phyloP scores from a whole-genome alignment of 2,113 vertebrate species.

The Erythrocercus mccallii region DNA sequence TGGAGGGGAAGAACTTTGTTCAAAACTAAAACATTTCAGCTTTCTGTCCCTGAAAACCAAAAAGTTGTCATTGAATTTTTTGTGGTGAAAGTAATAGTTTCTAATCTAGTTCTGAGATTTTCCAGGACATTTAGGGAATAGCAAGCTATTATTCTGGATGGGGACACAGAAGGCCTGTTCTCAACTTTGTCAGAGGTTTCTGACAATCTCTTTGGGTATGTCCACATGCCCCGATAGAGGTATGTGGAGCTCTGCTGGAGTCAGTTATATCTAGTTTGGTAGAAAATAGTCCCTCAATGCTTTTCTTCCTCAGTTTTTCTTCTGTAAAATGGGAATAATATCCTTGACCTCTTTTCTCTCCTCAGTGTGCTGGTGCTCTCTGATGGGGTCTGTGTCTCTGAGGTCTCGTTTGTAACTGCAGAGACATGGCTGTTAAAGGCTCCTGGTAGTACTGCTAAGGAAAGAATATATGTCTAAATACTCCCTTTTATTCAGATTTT shows the following conservation, averaged over 20 bases:
- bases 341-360: neutral
- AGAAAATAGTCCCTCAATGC: neutral
- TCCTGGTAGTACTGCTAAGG: neutral
- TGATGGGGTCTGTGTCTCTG: neutral
- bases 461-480: constrained; percentile 6
- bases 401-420: neutral
- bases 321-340: neutral
- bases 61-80: constrained; percentile 49
- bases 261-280: neutral
- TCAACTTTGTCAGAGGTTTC: neutral
- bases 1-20: neutral
- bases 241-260: neutral
- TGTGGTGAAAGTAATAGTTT: constrained; percentile 58
- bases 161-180: neutral
- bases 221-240: neutral
- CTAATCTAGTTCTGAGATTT: constrained; percentile 56
- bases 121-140: constrained; percentile 58
- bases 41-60: constrained; percentile 43
- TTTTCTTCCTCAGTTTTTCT: neutral
- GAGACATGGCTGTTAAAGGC: neutral
- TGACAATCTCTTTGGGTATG: neutral
- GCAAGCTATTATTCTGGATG: neutral
- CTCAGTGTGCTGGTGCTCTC: neutral
- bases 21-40: constrained; percentile 42
- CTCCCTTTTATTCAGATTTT: neutral